Evolutionary conservation across 2,113 vertebrate species (phyloP), one percentile per base, ranked within the genome.

Genomic region (Lampris megalopsis): DNA sequence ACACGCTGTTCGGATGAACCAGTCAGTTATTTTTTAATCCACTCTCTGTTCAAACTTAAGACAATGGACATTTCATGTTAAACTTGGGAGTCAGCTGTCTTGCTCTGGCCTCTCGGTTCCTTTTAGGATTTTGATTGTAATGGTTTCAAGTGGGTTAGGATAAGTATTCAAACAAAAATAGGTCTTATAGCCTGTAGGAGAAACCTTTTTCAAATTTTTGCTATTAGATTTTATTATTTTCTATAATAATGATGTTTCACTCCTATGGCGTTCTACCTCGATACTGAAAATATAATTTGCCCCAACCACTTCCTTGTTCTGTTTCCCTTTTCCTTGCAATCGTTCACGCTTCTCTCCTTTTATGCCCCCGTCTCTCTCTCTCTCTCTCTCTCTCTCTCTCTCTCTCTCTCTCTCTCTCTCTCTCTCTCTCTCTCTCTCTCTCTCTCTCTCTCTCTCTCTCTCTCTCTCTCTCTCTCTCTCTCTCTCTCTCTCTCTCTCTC

Each of bases 1-100:
- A 11, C 52, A 71, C 5, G 10, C 1, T 58, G n/a, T 81, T 83
- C 77, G 11, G 80, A 54, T 68, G 69, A 63, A 84, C 24, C 57
- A 67, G 69, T 68, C 53, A 70, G 64, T 78, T 88, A 78, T 87
- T 83, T 86, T 81, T 78, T 64, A 84, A 81, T 75, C 79, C 66
- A 58, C 47, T 59, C 57, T 53, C 78, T 76, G 56, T 71, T 63
- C 66, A 75, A 61, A 73, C 68, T 75, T 59, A 68, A 73, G 63
- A 62, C 63, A 42, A 9, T 80, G 68, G 69, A 83, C 80, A 76
- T 84, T 11, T 10, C 79, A 13, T 75, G 41, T 45, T 70, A 6
- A 78, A 79, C 53, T 72, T 58, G 41, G 81, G 80, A 84, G 69
- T 89, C 86, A 75, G 66, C 63, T 68, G 61, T 37, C 2, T 63